Percentiles rank a stretch among this genome's conserved stretches.
Conservation (phyloP, 2,113 vertebrate species). For the Condylura cristata region DNA sequence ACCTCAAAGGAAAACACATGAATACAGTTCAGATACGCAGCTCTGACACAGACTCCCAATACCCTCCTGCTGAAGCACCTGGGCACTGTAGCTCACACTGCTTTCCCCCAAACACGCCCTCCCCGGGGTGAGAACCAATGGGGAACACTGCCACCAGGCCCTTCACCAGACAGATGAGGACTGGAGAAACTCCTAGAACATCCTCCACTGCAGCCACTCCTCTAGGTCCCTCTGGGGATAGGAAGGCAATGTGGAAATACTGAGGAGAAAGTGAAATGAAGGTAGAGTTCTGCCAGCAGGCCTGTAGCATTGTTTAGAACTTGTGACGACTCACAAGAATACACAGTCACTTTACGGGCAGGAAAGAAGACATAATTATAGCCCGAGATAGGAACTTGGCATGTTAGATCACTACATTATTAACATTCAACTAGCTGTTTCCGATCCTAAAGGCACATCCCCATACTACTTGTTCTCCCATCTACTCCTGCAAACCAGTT, state of each 20-base stretch:
- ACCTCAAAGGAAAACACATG: slow-evolving; percentile 86
- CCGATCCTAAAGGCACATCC: too few species aligned
- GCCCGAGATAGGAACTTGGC: too few species aligned
- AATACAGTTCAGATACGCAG: rapidly evolving
- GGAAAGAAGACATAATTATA: neutral
- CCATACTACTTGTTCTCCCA: too few species aligned
- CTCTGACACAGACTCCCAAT: neutral
- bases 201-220: too few species aligned
- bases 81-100: rapidly evolving
- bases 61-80: neutral
- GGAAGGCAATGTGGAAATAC: neutral
- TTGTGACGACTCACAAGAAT: neutral
- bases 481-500: neutral
- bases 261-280: neutral
- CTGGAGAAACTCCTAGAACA: neutral
- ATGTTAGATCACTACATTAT: too few species aligned
- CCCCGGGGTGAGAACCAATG: neutral
- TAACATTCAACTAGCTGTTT: too few species aligned
- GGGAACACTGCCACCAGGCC: neutral
- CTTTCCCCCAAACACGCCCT: neutral
- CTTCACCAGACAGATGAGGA: neutral
- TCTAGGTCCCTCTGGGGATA: too few species aligned
- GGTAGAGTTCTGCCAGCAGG: neutral
- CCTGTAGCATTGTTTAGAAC: neutral
- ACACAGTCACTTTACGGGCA: neutral